Conservation (phyloP, 2,797 vertebrate genomes). For the Pteropus rufus region DNA sequence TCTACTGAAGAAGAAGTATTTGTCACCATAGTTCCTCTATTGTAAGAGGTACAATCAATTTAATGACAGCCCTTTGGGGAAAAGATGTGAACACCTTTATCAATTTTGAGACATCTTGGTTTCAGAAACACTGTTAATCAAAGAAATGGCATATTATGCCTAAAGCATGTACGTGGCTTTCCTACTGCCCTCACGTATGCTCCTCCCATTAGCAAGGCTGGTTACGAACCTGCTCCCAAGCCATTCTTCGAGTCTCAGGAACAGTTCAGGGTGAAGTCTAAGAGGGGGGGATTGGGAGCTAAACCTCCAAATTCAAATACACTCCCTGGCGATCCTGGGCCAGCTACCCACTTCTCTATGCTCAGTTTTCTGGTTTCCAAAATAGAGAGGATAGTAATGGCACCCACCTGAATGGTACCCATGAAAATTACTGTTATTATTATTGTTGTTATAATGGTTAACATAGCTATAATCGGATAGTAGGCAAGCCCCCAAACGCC, state of each 20-base stretch:
- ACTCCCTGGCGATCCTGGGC: neutral
- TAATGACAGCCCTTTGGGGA: neutral
- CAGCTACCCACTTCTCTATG: neutral
- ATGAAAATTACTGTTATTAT: neutral
- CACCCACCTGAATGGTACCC: neutral
- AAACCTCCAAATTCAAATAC: neutral
- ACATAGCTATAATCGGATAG: neutral
- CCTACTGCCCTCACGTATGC: accelerated
- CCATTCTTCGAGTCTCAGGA: neutral
- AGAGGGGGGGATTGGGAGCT: neutral
- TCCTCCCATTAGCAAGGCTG: neutral
- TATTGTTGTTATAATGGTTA: neutral
- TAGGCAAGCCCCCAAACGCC: neutral
- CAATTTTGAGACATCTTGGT: constrained; percentile 51
- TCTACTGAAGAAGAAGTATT: neutral
- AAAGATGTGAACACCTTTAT: neutral
- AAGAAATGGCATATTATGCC: neutral
- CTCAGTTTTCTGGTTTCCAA: neutral
- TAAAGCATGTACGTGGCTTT: accelerated
- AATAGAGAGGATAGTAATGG: neutral
- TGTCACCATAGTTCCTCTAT: neutral
- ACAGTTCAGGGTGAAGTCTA: neutral
- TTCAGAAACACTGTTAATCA: constrained; percentile 10
- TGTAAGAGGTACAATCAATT: neutral
- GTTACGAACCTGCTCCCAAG: neutral